Percentiles rank a stretch among this genome's conserved stretches.
Evolutionary conservation across 2,113 vertebrate species (phyloP).

Genomic region (Holacanthus passer): DNA sequence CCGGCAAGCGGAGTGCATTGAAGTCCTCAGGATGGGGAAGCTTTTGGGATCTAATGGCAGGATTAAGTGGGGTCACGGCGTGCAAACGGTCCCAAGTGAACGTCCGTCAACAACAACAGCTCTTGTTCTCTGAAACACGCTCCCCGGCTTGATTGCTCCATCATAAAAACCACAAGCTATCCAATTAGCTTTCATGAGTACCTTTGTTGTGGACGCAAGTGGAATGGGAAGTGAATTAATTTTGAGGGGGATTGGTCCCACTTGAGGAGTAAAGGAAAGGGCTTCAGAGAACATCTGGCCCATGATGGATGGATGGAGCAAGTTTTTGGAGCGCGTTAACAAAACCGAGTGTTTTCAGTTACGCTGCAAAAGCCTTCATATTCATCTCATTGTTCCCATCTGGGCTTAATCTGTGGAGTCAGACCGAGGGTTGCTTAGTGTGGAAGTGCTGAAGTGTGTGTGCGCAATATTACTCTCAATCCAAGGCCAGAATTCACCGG

Average conservation of each 20-base stretch:
- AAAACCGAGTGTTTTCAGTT: constrained; percentile 80
- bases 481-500: constrained; percentile 51
- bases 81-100: constrained; percentile 64
- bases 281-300: constrained; percentile 79
- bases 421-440: constrained; percentile 45
- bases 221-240: constrained; percentile 77
- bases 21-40: constrained; percentile 65
- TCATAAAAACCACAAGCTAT: constrained; percentile 64
- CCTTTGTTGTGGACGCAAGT: constrained; percentile 75
- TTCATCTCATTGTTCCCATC: constrained; percentile 82
- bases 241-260: constrained; percentile 64
- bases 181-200: constrained; percentile 71
- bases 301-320: constrained; percentile 73
- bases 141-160: constrained; percentile 35
- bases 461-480: constrained; percentile 27
- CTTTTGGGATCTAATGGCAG: constrained; percentile 63
- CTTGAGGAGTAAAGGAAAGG: constrained; percentile 60
- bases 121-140: constrained; percentile 47
- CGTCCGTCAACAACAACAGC: constrained; percentile 64
- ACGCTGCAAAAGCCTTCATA: constrained; percentile 73
- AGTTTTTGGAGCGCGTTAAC: constrained; percentile 78
- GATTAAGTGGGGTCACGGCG: constrained; percentile 74
- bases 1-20: constrained; percentile 33
- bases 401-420: constrained; percentile 76
- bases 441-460: constrained; percentile 40